Evolutionary conservation across 2,113 vertebrate species (phyloP), one percentile per base, ranked within the genome.

Genomic region (Lepus americanus): DNA sequence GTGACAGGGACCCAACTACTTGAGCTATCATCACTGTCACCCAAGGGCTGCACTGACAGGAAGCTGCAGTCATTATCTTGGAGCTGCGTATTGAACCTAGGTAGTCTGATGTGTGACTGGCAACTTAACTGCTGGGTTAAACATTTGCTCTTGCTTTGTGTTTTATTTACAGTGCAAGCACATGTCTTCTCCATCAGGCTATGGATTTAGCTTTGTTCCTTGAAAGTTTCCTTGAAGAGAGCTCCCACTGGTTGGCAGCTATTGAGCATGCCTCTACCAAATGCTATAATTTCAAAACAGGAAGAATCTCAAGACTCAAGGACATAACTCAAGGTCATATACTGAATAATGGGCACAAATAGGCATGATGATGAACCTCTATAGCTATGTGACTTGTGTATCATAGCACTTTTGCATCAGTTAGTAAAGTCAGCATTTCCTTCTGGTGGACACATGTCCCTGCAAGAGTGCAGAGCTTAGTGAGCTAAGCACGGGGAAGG

Each of bases 401-500:
- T 13, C 19, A 61, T 1, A 55, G 39, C 7, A 64, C 13, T 44
- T 95, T 20, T 14, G 4, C 11, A 20, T 7, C n/a, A 31, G 69
- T 66, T 19, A 67, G 36, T 51, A 25, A 84, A 36, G 22, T 49
- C 23, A 9, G 8, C 44, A 55, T 49, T 95, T 33, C 63, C 77
- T 61, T 39, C 1, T 8, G 31, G 55, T 23, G 1, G 16, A 64
- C 74, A 59, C 0, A 16, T 5, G 7, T 93, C 13, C 69, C 33
- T 67, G 29, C 2, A 29, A 55, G 12, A 13, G 12, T n/a, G 4
- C 6, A 11, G 3, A 31, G n/a, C 44, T 64, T 63, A 29, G 36
- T 33, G 16, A 85, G 9, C 8, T 16, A 14, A 3, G 22, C 2
- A 0, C 1, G 3, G 49, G 9, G 73, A 7, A 19, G 7, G n/a